phyloP scores from a whole-genome alignment of 2,888 invertebrate genomes.

The Plebejus anna region DNA sequence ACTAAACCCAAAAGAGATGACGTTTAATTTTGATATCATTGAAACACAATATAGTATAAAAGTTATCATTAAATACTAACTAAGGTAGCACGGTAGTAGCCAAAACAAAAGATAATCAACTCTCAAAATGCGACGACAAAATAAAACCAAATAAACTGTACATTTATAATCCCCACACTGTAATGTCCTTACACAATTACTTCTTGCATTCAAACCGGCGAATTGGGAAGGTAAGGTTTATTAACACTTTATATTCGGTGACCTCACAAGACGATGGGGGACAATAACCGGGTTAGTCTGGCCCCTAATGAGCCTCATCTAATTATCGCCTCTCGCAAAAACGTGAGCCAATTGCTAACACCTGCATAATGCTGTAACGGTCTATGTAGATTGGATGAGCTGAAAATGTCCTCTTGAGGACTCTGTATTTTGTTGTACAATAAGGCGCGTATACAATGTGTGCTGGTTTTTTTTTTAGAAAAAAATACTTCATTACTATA shows the following conservation, averaged over 20 bases:
- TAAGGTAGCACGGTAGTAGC: too few species aligned
- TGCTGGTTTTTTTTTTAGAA: not conserved
- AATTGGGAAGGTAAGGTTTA: constrained; percentile 33
- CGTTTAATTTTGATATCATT: too few species aligned
- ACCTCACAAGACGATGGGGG: constrained; percentile 34
- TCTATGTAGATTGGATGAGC: constrained; percentile 8
- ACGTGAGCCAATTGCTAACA: constrained; percentile 54
- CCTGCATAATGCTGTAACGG: constrained; percentile 48
- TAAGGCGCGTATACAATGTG: not conserved
- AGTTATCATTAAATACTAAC: too few species aligned
- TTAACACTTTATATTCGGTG: constrained; percentile 38
- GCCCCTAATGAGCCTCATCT: constrained; percentile 53
- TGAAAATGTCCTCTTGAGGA: not conserved
- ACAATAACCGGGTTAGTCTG: constrained; percentile 50
- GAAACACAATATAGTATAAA: too few species aligned
- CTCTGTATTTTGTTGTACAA: not conserved
- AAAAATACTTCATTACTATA: not conserved
- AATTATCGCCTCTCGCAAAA: constrained; percentile 47
- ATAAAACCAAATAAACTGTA: not conserved
- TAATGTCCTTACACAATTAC: constrained; percentile 8
- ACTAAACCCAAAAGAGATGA: too few species aligned
- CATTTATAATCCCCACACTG: not conserved
- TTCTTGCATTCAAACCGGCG: constrained; percentile 18
- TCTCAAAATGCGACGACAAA: not conserved
- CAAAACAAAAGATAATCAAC: not conserved